phyloP scores from a whole-genome alignment of 2,888 invertebrate species.

The Apodemia zela region DNA sequence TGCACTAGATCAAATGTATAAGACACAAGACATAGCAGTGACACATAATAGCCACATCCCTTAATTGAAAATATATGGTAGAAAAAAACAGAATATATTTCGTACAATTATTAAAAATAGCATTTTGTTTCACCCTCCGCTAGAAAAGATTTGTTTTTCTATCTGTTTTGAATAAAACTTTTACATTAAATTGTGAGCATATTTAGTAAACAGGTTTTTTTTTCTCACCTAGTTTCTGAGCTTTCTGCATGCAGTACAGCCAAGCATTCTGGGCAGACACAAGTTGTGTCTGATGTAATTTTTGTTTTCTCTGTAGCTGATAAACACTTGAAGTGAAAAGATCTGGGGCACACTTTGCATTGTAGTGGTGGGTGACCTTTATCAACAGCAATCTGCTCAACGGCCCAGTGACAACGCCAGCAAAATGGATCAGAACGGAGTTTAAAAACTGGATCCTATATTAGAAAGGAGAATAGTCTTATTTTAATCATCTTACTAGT shows the following conservation, averaged over 20 bases:
- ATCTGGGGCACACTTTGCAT: slow-evolving; percentile 92
- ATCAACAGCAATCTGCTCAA: slow-evolving; percentile 66
- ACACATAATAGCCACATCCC: too few relatives aligned
- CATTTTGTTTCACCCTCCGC: too few relatives aligned
- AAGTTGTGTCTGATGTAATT: slow-evolving; percentile 64
- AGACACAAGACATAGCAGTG: too few relatives aligned
- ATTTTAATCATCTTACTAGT: too few relatives aligned
- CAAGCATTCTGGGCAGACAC: slow-evolving; percentile 95
- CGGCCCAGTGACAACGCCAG: slow-evolving; percentile 93
- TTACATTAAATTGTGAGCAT: neutral
- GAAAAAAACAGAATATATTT: too few relatives aligned
- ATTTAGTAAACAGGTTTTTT: neutral
- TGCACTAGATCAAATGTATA: too few relatives aligned
- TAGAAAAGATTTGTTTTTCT: too few relatives aligned
- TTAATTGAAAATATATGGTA: too few relatives aligned
- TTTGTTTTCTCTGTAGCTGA: slow-evolving; percentile 67
- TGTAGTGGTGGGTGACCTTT: slow-evolving; percentile 63
- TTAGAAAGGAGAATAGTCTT: slow-evolving; percentile 13
- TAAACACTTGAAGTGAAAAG: slow-evolving; percentile 91
- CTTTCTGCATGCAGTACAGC: slow-evolving; percentile 86
- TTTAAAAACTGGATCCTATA: slow-evolving; percentile 46
- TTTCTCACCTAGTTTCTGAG: slow-evolving; percentile 82
- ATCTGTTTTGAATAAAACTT: too few relatives aligned
- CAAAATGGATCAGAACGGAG: slow-evolving; percentile 87
- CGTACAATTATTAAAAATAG: too few relatives aligned